A percentile compares a stretch with the other conserved stretches of the same genome.
phyloP scores from a whole-genome alignment of 1,140 invertebrate species.

The Agrypnia vestita region DNA sequence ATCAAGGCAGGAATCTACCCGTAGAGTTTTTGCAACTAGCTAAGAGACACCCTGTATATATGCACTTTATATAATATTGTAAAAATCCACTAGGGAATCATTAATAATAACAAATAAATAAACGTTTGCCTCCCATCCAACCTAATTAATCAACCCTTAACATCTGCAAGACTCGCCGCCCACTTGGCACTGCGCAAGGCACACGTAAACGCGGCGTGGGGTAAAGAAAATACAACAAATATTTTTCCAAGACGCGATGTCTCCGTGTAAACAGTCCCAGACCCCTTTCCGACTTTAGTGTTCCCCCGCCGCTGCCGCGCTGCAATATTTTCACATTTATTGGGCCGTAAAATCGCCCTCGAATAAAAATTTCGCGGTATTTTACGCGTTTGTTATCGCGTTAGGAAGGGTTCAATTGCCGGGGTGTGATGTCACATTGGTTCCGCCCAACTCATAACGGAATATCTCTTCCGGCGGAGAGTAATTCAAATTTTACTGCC shows the following conservation, averaged over 20 bases:
- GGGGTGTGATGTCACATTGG: constrained; percentile 34
- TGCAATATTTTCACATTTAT: constrained; percentile 61
- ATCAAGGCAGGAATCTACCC: no score
- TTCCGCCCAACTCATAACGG: neutral
- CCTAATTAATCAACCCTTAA: no score
- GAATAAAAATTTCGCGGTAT: constrained; percentile 60
- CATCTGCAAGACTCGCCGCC: no score
- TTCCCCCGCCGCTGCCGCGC: constrained; percentile 1
- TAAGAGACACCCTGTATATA: no score
- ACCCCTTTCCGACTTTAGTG: constrained; percentile 3
- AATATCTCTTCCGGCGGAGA: neutral
- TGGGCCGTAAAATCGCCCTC: constrained; percentile 59
- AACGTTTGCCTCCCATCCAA: no score
- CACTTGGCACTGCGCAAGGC: no score
- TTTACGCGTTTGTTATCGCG: constrained; percentile 61
- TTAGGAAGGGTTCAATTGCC: constrained; percentile 50
- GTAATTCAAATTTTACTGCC: constrained; percentile 24
- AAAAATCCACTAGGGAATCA: no score
- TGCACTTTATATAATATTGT: no score
- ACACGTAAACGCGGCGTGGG: no score
- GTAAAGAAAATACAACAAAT: no score
- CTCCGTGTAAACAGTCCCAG: constrained; percentile 17
- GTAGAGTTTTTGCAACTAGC: no score
- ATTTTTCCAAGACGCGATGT: neutral
- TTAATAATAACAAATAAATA: no score